phyloP scores from a whole-genome alignment of 2,797 vertebrate species.

The Cuculus canorus region DNA sequence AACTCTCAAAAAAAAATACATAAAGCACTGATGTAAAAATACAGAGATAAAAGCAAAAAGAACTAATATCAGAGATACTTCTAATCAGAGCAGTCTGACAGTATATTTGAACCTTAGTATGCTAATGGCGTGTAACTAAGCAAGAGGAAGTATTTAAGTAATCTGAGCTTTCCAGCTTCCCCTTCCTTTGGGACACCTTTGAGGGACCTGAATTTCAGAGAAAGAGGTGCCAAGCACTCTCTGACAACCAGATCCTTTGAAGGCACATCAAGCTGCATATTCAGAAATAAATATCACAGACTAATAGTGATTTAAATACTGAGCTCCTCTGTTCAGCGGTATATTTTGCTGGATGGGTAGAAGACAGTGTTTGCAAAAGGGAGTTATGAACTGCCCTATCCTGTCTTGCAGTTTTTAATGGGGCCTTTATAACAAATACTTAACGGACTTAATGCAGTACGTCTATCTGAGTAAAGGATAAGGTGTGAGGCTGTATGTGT shows the following conservation, averaged over 20 bases:
- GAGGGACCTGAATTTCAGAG: constrained; percentile 6
- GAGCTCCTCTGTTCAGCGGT: neutral
- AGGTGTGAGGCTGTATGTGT: neutral
- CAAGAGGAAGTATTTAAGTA: neutral
- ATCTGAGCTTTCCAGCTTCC: neutral
- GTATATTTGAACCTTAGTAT: neutral
- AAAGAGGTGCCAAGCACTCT: neutral
- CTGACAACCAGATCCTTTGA: neutral
- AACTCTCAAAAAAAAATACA: neutral
- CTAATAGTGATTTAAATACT: neutral
- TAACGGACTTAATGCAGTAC: neutral
- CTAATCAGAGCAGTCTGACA: neutral
- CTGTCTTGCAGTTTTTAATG: neutral
- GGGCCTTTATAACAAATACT: neutral
- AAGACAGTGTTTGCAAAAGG: neutral
- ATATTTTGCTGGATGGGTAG: neutral
- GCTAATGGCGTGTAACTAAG: neutral
- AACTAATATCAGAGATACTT: neutral
- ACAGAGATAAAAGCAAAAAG: neutral
- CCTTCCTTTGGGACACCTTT: neutral
- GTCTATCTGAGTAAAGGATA: neutral
- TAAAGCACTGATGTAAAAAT: neutral
- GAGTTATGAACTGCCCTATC: neutral
- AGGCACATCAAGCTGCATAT: neutral
- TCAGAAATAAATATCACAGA: neutral